Percentiles rank a stretch among this genome's conserved stretches.
Evolutionary conservation across 2,113 vertebrate species (phyloP).

Genomic region (Malurus melanocephalus): DNA sequence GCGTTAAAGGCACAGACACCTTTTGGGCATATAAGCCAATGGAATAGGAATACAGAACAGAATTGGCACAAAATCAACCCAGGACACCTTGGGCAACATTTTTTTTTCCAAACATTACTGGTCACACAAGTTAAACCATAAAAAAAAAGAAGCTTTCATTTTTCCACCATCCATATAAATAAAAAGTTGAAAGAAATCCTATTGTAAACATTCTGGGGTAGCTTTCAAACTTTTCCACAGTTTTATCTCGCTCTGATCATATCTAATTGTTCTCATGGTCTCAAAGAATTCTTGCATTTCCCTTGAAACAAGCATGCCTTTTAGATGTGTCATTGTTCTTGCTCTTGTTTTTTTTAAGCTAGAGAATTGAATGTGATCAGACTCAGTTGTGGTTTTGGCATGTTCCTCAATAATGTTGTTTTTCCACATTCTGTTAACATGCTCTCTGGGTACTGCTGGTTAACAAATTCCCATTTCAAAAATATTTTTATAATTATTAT

Average conservation of each 20-base stretch:
- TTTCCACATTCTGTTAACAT: background rate
- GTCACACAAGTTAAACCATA: background rate
- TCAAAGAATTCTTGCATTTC: background rate
- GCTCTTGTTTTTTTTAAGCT: background rate
- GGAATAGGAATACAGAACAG: too few species aligned
- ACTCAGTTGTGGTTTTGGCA: background rate
- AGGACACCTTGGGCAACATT: background rate
- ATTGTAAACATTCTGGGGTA: background rate
- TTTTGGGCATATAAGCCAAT: too few species aligned
- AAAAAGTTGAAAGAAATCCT: background rate
- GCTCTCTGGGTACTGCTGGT: background rate
- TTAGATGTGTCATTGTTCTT: background rate
- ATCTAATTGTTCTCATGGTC: background rate
- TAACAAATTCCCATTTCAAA: background rate
- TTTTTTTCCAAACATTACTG: background rate
- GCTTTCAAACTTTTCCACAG: background rate
- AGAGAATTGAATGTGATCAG: background rate
- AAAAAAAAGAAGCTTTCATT: background rate
- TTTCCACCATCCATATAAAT: background rate
- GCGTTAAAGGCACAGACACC: too few species aligned
- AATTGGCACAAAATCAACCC: too few species aligned
- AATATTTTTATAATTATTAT: background rate
- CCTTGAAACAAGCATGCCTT: background rate
- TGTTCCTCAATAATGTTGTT: background rate
- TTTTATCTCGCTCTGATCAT: background rate